Evolutionary conservation across 2,888 invertebrate genomes (phyloP).

Genomic region (Epirrita christyi): DNA sequence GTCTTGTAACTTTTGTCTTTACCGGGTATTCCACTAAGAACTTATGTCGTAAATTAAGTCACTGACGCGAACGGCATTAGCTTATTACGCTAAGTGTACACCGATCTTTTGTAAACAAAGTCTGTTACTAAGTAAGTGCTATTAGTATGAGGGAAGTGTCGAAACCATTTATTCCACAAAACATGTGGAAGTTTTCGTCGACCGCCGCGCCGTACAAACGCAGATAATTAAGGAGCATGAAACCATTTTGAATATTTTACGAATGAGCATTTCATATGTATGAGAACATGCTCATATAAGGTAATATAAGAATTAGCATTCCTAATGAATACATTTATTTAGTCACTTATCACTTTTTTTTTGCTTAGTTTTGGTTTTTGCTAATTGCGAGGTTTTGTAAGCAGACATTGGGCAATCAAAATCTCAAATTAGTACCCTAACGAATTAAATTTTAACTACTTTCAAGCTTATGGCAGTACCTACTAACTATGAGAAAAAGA

Average conservation of each 20-base stretch:
- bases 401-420: not conserved
- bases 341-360: conserved; percentile 32
- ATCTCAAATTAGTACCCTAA: not conserved
- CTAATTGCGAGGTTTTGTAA: conserved; percentile 3
- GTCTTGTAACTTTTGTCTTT: conserved; percentile 20
- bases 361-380: conserved; percentile 8
- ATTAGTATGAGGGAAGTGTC: conserved; percentile 8
- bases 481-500: too few species aligned
- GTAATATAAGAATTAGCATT: conserved; percentile 77
- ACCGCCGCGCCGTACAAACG: conserved; percentile 66
- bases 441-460: too few species aligned
- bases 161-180: conserved; percentile 41
- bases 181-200: conserved; percentile 66
- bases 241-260: conserved; percentile 83
- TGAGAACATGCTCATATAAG: conserved; percentile 77
- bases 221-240: conserved; percentile 81
- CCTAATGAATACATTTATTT: conserved; percentile 72
- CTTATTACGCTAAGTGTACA: conserved; percentile 26
- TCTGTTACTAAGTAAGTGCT: conserved; percentile 3
- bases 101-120: conserved; percentile 20
- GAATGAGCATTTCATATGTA: conserved; percentile 79
- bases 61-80: conserved; percentile 19
- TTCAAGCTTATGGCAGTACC: too few species aligned
- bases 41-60: conserved; percentile 28
- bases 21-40: conserved; percentile 12